phyloP scores from a whole-genome alignment of 2,113 vertebrate genomes.

The Neodon shergylaensis region DNA sequence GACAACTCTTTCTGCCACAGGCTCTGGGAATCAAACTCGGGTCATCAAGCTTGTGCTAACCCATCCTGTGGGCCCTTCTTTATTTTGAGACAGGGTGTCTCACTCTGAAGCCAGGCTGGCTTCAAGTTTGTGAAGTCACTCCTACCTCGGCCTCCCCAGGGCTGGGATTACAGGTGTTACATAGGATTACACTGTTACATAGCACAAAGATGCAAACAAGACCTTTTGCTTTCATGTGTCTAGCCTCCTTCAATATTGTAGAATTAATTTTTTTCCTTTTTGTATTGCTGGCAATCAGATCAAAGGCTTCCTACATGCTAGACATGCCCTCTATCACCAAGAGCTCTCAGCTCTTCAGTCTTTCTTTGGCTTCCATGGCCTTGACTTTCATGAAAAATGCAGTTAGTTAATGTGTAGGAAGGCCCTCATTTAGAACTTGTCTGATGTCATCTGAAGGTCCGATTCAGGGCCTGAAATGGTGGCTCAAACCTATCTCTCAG shows the following conservation, averaged over 20 bases:
- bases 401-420: background rate
- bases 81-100: background rate
- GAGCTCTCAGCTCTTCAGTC: background rate
- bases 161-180: background rate
- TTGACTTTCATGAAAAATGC: background rate
- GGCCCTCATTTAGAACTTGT: background rate
- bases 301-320: background rate
- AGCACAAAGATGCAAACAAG: background rate
- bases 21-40: background rate
- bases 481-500: background rate
- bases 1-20: background rate
- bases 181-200: background rate
- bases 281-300: background rate
- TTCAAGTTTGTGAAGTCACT: background rate
- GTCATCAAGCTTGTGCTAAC: background rate
- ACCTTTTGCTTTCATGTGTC: background rate
- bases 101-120: background rate
- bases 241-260: background rate
- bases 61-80: background rate
- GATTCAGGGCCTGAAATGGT: background rate
- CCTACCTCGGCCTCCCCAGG: background rate
- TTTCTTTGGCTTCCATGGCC: constrained; percentile 13
- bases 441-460: background rate
- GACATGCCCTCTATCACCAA: background rate
- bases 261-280: too few relatives aligned